Conservation (phyloP, 2,797 vertebrate genomes). For the Eutrigla gurnardus region DNA sequence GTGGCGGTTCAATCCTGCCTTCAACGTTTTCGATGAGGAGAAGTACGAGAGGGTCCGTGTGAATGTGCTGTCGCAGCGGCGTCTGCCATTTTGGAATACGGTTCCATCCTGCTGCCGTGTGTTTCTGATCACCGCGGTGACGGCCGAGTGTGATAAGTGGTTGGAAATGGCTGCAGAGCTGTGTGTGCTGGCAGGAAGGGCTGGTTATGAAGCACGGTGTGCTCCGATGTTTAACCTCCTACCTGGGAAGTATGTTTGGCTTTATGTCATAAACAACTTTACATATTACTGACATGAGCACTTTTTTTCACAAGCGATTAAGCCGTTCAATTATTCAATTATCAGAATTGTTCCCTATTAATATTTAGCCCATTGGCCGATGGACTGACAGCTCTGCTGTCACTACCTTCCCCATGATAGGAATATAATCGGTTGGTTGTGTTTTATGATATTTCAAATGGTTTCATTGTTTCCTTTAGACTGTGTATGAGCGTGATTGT, state of each 20-base stretch:
- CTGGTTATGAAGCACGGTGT: constrained; percentile 17
- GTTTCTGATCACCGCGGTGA: constrained; percentile 33
- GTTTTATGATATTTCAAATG: neutral
- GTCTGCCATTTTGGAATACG: constrained; percentile 61
- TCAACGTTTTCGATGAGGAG: constrained; percentile 65
- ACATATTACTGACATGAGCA: neutral
- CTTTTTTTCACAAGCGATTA: neutral
- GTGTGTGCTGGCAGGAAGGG: constrained; percentile 34
- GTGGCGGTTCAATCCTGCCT: constrained; percentile 73
- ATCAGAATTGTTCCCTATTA: too few species aligned
- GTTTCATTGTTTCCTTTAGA: neutral
- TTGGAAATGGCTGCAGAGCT: constrained; percentile 50
- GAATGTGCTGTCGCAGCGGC: constrained; percentile 33
- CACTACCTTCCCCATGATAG: neutral
- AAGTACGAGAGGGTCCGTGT: constrained; percentile 52
- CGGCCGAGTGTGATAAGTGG: constrained; percentile 29
- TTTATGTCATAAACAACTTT: neutral
- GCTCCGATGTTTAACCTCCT: constrained; percentile 37
- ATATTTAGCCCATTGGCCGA: too few species aligned
- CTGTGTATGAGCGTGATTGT: neutral
- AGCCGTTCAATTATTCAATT: neutral
- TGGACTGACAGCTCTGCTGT: neutral
- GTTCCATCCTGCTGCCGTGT: constrained; percentile 26
- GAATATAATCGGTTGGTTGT: neutral
- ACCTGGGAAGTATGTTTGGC: constrained; percentile 11